phyloP scores from a whole-genome alignment of 1,140 invertebrate species.

The Thaumatotibia leucotreta region DNA sequence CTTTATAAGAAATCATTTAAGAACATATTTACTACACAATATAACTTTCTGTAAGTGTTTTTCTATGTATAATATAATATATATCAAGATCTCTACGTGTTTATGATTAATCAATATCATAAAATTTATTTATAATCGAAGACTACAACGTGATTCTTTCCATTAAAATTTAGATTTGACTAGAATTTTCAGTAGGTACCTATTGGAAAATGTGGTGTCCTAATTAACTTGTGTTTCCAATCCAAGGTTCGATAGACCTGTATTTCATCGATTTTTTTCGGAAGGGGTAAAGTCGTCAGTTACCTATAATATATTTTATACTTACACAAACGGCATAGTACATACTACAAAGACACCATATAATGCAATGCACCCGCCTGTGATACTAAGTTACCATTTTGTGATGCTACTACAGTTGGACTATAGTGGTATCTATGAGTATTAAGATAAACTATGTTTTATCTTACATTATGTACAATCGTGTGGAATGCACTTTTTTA shows the following conservation, averaged over 20 bases:
- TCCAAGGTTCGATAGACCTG: too few relatives aligned
- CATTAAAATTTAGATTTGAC: slow-evolving; percentile 65
- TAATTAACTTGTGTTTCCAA: neutral
- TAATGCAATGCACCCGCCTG: neutral
- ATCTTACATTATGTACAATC: slow-evolving; percentile 31
- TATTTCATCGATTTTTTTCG: too few relatives aligned
- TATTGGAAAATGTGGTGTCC: slow-evolving; percentile 27
- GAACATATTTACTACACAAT: slow-evolving; percentile 21
- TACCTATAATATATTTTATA: slow-evolving; percentile 19
- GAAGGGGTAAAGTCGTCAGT: too few relatives aligned
- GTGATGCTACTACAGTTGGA: slow-evolving; percentile 1
- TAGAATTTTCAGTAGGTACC: slow-evolving; percentile 66
- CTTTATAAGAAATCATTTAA: slow-evolving; percentile 31
- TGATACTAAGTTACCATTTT: slow-evolving; percentile 2
- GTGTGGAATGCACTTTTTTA: slow-evolving; percentile 34
- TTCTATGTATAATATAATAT: slow-evolving; percentile 7
- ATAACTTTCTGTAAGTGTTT: slow-evolving; percentile 8
- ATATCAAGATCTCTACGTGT: neutral
- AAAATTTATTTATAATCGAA: slow-evolving; percentile 25
- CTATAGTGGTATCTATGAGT: neutral
- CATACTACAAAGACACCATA: neutral
- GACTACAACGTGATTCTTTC: slow-evolving; percentile 31
- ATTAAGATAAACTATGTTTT: slow-evolving; percentile 22
- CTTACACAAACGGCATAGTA: neutral
- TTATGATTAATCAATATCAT: slow-evolving; percentile 29